Conservation (phyloP, 2,888 invertebrate genomes). For the Ligdia adustata region DNA sequence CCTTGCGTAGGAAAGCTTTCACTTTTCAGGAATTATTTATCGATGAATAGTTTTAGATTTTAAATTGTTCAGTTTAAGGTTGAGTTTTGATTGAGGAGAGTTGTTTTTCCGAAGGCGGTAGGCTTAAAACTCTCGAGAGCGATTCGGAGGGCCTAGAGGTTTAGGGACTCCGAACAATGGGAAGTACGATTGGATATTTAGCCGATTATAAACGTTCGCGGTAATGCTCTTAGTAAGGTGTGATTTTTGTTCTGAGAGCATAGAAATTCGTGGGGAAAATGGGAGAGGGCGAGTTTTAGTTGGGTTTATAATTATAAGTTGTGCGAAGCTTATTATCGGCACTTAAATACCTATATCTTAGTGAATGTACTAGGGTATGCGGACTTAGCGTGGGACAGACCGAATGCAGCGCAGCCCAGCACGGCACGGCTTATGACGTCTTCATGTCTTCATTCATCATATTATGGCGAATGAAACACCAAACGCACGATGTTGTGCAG, state of each 20-base stretch:
- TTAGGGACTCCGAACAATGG: conserved; percentile 78
- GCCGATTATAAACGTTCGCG: conserved; percentile 77
- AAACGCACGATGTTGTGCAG: too few species aligned
- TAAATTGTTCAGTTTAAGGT: conserved; percentile 45
- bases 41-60: conserved; percentile 51
- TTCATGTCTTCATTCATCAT: too few species aligned
- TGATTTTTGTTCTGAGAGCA: conserved; percentile 66
- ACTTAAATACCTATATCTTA: too few species aligned
- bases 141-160: conserved; percentile 72
- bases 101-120: conserved; percentile 74
- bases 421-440: too few species aligned
- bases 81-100: conserved; percentile 42
- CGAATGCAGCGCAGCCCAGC: too few species aligned
- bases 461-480: too few species aligned
- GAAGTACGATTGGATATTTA: conserved; percentile 82
- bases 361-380: too few species aligned
- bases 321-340: too few species aligned
- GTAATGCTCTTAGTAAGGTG: conserved; percentile 81
- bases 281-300: not conserved
- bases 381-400: too few species aligned
- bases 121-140: conserved; percentile 82
- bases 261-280: conserved; percentile 39
- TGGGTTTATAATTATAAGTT: not conserved
- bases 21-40: conserved; percentile 82
- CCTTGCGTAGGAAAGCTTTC: conserved; percentile 82